A percentile compares a stretch with the other conserved stretches of the same genome.
Evolutionary conservation across 2,888 invertebrate genomes (phyloP).

Genomic region (Bellardia pandia): DNA sequence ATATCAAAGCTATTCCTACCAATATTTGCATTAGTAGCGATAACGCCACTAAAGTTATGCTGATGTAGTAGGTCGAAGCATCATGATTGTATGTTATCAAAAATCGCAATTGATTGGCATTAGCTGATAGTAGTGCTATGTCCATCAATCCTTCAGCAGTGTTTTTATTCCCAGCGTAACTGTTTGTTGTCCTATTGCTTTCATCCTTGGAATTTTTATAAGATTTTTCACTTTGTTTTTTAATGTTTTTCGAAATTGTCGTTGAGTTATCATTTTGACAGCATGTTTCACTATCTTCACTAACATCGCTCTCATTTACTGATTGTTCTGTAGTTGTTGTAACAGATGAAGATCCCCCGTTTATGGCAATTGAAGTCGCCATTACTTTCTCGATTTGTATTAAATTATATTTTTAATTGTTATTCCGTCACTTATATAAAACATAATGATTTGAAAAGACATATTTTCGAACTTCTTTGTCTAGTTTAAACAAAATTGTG

Average conservation of each 20-base stretch:
- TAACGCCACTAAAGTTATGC: constrained; percentile 86
- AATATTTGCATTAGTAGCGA: constrained; percentile 88
- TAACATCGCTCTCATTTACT: constrained; percentile 41
- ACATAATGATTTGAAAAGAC: constrained; percentile 30
- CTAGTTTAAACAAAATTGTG: constrained; percentile 39
- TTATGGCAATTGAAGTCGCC: constrained; percentile 41
- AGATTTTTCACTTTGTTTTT: constrained; percentile 13
- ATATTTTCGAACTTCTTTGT: constrained; percentile 50
- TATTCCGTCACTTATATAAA: constrained; percentile 3
- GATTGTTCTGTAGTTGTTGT: constrained; percentile 9
- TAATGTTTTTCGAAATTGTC: neutral
- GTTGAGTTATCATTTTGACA: constrained; percentile 27
- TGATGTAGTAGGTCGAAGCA: constrained; percentile 86
- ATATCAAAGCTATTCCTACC: constrained; percentile 87
- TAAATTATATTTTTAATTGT: neutral
- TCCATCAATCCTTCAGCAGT: constrained; percentile 87
- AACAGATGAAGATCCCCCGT: neutral
- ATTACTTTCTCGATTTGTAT: constrained; percentile 23
- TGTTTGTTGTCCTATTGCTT: constrained; percentile 65
- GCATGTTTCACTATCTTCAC: constrained; percentile 55
- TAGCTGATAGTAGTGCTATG: constrained; percentile 88
- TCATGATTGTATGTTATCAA: constrained; percentile 86
- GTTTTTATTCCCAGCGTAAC: constrained; percentile 81
- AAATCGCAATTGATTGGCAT: constrained; percentile 89
- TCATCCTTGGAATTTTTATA: constrained; percentile 24